Evolutionary conservation across 2,888 invertebrate genomes (phyloP).

Genomic region (Euplexia lucipara): DNA sequence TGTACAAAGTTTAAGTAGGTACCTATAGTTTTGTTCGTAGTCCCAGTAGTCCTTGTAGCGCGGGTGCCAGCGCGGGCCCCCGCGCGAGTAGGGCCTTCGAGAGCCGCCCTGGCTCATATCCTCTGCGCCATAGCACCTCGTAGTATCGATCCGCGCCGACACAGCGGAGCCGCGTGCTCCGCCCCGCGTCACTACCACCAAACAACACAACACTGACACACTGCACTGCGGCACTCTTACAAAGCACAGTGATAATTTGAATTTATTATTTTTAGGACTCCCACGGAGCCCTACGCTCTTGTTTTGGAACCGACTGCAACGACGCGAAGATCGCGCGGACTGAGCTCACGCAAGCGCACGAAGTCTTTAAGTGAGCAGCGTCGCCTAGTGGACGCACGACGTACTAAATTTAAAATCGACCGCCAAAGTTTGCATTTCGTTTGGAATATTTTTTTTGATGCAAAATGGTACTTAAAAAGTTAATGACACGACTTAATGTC

Average conservation of each 20-base stretch:
- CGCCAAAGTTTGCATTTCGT: conserved; percentile 77
- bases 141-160: conserved; percentile 83
- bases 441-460: conserved; percentile 38
- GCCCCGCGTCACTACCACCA: conserved; percentile 61
- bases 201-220: conserved; percentile 67
- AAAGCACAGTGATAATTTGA: conserved; percentile 54
- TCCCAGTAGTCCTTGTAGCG: conserved; percentile 90
- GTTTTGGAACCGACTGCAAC: conserved; percentile 80
- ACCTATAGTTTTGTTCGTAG: conserved; percentile 89
- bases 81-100: conserved; percentile 86
- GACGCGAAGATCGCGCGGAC: conserved; percentile 83
- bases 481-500: conserved; percentile 14
- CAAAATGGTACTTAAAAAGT: conserved; percentile 17
- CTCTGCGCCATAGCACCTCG: conserved; percentile 80
- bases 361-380: conserved; percentile 72
- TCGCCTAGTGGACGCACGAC: conserved; percentile 68
- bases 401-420: conserved; percentile 79
- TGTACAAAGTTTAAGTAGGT: too few species aligned
- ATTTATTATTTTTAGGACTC: conserved; percentile 69
- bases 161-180: conserved; percentile 68
- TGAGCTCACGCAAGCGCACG: conserved; percentile 78
- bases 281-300: conserved; percentile 73
- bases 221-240: conserved; percentile 80
- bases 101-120: conserved; percentile 89
- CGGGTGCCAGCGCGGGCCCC: conserved; percentile 88